Conservation (phyloP, 2,888 invertebrate genomes). For the Margaritifera margaritifera region DNA sequence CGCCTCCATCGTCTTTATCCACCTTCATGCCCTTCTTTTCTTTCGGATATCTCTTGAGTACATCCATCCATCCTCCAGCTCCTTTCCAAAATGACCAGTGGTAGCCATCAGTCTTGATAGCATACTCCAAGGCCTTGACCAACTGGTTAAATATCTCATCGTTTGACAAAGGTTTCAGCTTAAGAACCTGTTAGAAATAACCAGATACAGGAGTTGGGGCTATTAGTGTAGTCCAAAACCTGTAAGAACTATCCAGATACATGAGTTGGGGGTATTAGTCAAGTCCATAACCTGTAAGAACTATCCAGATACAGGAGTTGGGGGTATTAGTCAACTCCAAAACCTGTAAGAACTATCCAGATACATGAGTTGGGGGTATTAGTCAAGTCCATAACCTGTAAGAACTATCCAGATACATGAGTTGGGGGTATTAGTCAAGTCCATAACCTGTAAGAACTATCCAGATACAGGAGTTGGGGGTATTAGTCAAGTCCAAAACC, state of each 20-base stretch:
- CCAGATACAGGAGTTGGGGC: background rate
- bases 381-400: too few relatives aligned
- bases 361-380: background rate
- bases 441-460: background rate
- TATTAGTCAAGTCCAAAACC: too few relatives aligned
- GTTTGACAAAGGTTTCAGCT: slow-evolving; percentile 50
- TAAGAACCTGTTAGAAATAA: slow-evolving; percentile 45
- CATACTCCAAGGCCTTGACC: slow-evolving; percentile 50
- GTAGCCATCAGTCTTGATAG: slow-evolving; percentile 60
- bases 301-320: too few relatives aligned
- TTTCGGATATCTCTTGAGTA: slow-evolving; percentile 50
- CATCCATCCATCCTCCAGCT: slow-evolving; percentile 59
- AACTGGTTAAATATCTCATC: slow-evolving; percentile 53
- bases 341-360: background rate
- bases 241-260: background rate
- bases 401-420: too few relatives aligned
- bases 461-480: background rate
- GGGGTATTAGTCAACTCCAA: too few relatives aligned
- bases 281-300: too few relatives aligned
- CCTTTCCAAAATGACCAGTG: slow-evolving; percentile 59
- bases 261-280: background rate
- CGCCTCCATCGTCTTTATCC: slow-evolving; percentile 9
- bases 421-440: too few relatives aligned
- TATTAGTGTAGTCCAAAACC: background rate
- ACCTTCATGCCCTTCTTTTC: slow-evolving; percentile 29